Evolutionary conservation across 2,113 vertebrate species (phyloP).

Genomic region (Nipponia nippon): DNA sequence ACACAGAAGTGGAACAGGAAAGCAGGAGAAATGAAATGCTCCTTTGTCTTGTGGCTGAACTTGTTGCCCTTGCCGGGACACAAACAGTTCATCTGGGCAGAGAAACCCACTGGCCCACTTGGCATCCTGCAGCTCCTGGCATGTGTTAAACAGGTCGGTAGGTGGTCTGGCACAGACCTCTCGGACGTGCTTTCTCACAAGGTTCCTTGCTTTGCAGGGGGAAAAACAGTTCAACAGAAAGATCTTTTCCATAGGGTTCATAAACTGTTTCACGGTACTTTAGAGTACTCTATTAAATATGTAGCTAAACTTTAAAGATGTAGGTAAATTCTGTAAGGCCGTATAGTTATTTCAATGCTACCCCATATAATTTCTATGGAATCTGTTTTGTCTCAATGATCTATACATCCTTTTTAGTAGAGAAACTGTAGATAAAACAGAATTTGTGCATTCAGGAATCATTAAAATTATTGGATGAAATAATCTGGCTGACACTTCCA

Average conservation of each 20-base stretch:
- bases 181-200: slow-evolving; percentile 37
- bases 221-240: neutral
- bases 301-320: neutral
- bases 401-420: neutral
- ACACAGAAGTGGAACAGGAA: slow-evolving; percentile 10
- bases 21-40: slow-evolving; percentile 34
- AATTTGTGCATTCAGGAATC: neutral
- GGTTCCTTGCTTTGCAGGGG: neutral
- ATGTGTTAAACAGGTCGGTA: slow-evolving; percentile 1
- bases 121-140: slow-evolving; percentile 46
- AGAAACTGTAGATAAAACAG: neutral
- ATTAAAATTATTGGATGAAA: neutral
- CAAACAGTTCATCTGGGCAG: slow-evolving; percentile 45
- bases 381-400: neutral
- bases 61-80: neutral
- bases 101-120: slow-evolving; percentile 68
- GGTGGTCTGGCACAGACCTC: slow-evolving; percentile 56
- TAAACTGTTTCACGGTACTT: neutral
- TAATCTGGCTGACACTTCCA: neutral
- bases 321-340: neutral
- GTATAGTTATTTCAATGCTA: accelerated
- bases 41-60: slow-evolving; percentile 47
- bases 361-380: accelerated
- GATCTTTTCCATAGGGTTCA: neutral
- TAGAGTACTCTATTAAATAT: neutral